Base-by-base conservation (phyloP, 2,888 invertebrate species). In the Drosophila picticornis region DNA sequence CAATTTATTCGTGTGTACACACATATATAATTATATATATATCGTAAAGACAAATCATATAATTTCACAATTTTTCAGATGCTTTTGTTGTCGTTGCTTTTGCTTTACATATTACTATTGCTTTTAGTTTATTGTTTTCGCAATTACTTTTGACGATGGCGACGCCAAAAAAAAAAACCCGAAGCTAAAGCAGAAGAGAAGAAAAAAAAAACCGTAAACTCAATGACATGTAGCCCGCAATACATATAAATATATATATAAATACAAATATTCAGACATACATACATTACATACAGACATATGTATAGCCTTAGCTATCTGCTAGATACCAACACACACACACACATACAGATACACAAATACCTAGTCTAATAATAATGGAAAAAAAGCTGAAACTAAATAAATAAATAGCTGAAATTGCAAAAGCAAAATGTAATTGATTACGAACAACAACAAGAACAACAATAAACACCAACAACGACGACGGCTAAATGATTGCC, bases 331-430 rank as follows among this genome's bases (percentile, higher is more conserved):
- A 84, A 68, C 61, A 46, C 60, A 70, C 52, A 60, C 32, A 75
- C 48, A 31, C 53, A 51, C 55, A 71, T 16, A 25, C 22, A 46
- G 22, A 46, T 25, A 46, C 7, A 46, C 53, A 77, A 72, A 69
- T 75, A 81, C 68, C 75, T 86, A 74, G 74, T 78, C 75, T 88
- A 88, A 88, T 90, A 84, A 84, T 89, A 90, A 82, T 85, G 90
- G 76, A 71, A 82, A 78, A 77, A 86, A 73, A 81, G 76, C 84
- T 90, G 73, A 90, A 89, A 89, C 90, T 89, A 90, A 86, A 86
- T 90, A 85, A 85, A 85, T 85, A 86, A 90, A 86, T 89, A 86
- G 84, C 90, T 90, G 75, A 89, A 86, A 90, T 90, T 90, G 85
- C 85, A 90, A 86, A 90, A 89, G 90, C 90, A 76, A 86, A 90